Percentiles rank a stretch among this genome's conserved stretches.
phyloP scores from a whole-genome alignment of 2,888 invertebrate genomes.

The Himalopsyche japonica region DNA sequence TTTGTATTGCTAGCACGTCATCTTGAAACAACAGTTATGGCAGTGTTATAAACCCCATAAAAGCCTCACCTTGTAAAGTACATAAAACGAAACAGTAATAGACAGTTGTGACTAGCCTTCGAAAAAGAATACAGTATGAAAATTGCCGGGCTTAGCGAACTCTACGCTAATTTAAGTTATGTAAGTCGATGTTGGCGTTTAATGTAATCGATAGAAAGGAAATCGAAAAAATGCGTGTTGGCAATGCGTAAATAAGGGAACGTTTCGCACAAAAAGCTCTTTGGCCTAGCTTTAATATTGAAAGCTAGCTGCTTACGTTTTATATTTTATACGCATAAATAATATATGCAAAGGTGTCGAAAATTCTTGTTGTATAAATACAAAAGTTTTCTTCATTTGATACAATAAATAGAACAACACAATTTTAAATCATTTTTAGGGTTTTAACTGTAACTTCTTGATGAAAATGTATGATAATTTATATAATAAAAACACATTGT shows the following conservation, averaged over 20 bases:
- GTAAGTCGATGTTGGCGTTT: background rate
- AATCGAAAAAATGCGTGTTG: background rate
- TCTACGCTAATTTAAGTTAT: background rate
- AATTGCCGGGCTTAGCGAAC: background rate
- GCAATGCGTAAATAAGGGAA: background rate
- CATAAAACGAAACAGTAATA: background rate
- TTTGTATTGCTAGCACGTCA: no score
- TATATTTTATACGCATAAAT: no score
- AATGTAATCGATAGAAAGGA: background rate
- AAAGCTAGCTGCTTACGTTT: no score
- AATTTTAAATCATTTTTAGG: no score
- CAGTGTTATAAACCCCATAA: background rate
- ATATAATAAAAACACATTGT: no score
- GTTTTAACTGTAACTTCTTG: no score
- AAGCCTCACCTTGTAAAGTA: background rate
- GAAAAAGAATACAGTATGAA: background rate
- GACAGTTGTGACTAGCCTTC: background rate
- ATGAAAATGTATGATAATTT: no score
- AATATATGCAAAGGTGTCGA: no score
- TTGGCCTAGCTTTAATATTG: background rate
- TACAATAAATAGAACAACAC: no score
- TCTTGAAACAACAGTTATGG: background rate
- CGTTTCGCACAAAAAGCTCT: background rate
- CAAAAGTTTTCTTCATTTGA: no score
- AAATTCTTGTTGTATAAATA: no score